phyloP scores from a whole-genome alignment of 1,140 invertebrate genomes.

The Macrobrachium rosenbergii region DNA sequence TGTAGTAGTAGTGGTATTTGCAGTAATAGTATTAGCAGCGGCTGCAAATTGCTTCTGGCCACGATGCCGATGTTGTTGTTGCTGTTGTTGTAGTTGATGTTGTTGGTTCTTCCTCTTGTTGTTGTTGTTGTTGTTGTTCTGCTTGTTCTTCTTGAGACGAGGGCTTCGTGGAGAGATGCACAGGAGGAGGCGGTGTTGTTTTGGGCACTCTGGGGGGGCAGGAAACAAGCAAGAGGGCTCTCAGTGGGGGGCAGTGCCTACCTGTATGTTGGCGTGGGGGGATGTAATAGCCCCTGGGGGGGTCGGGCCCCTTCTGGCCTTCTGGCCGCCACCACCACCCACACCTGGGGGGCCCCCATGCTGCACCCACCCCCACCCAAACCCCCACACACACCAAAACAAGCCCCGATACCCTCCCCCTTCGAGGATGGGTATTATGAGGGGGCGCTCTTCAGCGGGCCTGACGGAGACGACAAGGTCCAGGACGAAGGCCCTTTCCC shows the following conservation, averaged over 20 bases:
- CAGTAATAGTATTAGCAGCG: constrained; percentile 4
- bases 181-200: not conserved
- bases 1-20: not conserved
- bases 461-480: too few relatives aligned
- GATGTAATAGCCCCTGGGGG: constrained; percentile 40
- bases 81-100: too few relatives aligned
- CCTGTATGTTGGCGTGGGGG: constrained; percentile 49
- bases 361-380: constrained; percentile 56
- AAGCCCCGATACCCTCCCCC: constrained; percentile 26
- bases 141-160: too few relatives aligned
- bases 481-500: too few relatives aligned
- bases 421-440: not conserved
- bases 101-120: too few relatives aligned
- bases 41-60: too few relatives aligned
- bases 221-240: constrained; percentile 47
- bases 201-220: constrained; percentile 10
- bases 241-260: constrained; percentile 54
- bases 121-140: too few relatives aligned
- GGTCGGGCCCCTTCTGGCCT: constrained; percentile 45
- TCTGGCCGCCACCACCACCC: constrained; percentile 52
- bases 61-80: too few relatives aligned
- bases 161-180: not conserved
- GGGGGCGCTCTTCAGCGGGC: too few relatives aligned
- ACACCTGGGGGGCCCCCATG: constrained; percentile 60
- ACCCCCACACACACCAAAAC: constrained; percentile 50